Evolutionary conservation across 1,140 invertebrate species (phyloP).

Genomic region (Hylaeus anthracinus): DNA sequence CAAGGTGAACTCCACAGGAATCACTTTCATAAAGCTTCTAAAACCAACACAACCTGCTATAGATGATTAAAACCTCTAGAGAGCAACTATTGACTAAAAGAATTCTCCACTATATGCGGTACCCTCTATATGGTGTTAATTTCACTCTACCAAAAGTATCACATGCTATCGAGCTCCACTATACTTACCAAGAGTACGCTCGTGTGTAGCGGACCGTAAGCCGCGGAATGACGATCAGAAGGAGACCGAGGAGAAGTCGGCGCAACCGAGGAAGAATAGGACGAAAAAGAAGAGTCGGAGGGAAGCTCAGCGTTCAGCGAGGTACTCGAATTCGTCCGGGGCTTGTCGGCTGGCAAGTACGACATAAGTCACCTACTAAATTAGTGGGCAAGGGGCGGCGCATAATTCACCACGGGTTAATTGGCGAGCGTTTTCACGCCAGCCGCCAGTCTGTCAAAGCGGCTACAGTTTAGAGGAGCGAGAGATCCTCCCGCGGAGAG

Average conservation of each 20-base stretch:
- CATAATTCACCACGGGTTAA: slow-evolving; percentile 80
- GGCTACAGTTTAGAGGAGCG: slow-evolving; percentile 62
- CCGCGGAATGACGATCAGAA: slow-evolving; percentile 10
- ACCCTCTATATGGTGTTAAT: too few species aligned
- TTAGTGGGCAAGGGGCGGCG: slow-evolving; percentile 74
- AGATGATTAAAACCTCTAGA: too few species aligned
- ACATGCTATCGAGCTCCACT: too few species aligned
- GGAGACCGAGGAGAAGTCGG: slow-evolving; percentile 1
- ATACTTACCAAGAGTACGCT: too few species aligned
- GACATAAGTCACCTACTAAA: slow-evolving; percentile 79
- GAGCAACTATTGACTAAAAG: too few species aligned
- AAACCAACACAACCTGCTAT: too few species aligned
- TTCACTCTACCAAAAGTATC: too few species aligned
- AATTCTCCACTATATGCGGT: too few species aligned
- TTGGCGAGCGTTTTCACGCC: slow-evolving; percentile 80
- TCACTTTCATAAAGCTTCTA: too few species aligned
- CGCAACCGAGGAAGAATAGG: not conserved
- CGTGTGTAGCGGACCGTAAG: not conserved
- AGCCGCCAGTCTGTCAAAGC: slow-evolving; percentile 77
- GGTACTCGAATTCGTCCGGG: slow-evolving; percentile 68
- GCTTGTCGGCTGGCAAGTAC: slow-evolving; percentile 72
- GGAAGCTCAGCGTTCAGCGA: slow-evolving; percentile 40
- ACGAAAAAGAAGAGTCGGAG: slow-evolving; percentile 4
- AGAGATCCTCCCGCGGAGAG: not conserved
- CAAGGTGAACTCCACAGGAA: too few species aligned